Base-by-base conservation (phyloP, 2,888 invertebrate species). In the Lithosia quadra region DNA sequence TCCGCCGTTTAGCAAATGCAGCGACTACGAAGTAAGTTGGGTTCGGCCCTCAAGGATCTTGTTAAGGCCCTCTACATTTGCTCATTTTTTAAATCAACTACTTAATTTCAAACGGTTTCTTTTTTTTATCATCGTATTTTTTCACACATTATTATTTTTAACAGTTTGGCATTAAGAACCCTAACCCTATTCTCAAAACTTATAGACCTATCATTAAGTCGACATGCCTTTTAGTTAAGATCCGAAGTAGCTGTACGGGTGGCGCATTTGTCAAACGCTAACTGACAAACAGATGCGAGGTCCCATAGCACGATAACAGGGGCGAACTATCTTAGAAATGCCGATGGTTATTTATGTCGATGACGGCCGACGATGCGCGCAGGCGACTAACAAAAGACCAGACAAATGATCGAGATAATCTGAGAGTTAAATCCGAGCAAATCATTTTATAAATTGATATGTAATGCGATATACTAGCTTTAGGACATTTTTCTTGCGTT, bases 321-420 rank as follows among this genome's bases (percentile, higher is more conserved):
- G 85, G 84, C 86, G 84, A 88, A 88, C 86, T 91, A 92, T 93
- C 93, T 90, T 73, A 89, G 89, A 89, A 88, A 92, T 90, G 89
- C 89, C 91, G 90, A 92, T 90, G 86, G 91, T 93, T 90, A 93
- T 94, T 95, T 92, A 94, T 92, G 90, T 89, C 85, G 86, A 86
- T 84, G 88, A 82, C 88, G 80, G 79, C 75, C 87, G 85, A 83
- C 86, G 85, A 89, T 86, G 85, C 84, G 84, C 82, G 89, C 85
- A 84, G 81, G 71, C 84, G 79, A 74, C 84, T 82, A 90, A 94
- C 93, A 93, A 94, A 94, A 91, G 90, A 86, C 85, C 86, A 90
- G 92, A 94, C 93, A 94, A 94, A 94, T 93, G 91, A 89, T 86
- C 85, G 80, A 89, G 93, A 92, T 93, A 92, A 93, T 91, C 89